Evolutionary conservation across 2,797 vertebrate genomes (phyloP).

Genomic region (Rhinella marina): DNA sequence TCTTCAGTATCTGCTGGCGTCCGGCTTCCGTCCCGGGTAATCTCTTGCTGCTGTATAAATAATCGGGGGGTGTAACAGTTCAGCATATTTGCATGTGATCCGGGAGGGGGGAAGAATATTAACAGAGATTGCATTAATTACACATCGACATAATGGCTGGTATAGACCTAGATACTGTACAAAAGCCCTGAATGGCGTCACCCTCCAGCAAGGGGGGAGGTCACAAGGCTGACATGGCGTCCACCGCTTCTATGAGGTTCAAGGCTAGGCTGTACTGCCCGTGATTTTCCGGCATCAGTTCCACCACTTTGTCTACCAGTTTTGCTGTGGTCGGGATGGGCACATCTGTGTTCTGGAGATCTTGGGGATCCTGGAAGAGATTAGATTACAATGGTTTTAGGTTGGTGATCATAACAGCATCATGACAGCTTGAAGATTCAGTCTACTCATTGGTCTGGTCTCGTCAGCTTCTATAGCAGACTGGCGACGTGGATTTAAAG

Average conservation of each 20-base stretch:
- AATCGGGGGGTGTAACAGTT: not conserved
- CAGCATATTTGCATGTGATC: conserved; percentile 51
- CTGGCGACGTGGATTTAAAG: too few species aligned
- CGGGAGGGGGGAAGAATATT: conserved; percentile 4
- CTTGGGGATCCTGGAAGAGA: conserved; percentile 84
- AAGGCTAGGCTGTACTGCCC: conserved; percentile 91
- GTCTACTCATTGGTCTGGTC: too few species aligned
- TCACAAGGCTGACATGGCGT: conserved; percentile 77
- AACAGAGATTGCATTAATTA: conserved; percentile 22
- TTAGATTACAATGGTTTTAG: not conserved
- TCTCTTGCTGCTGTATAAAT: conserved; percentile 1
- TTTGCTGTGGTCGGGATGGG: conserved; percentile 82
- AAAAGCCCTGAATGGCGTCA: conserved; percentile 49
- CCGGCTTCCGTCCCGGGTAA: not conserved
- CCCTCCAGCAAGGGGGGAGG: not conserved
- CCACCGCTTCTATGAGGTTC: conserved; percentile 90
- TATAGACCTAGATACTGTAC: conserved; percentile 58
- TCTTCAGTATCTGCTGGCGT: not conserved
- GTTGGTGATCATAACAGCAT: not conserved
- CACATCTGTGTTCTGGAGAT: conserved; percentile 85
- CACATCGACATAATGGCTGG: conserved; percentile 27
- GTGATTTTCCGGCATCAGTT: conserved; percentile 93
- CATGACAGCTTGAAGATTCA: too few species aligned
- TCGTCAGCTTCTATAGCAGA: too few species aligned
- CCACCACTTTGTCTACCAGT: conserved; percentile 86